A percentile compares a stretch with the other conserved stretches of the same genome.
These are phyloP conservation scores for Motacilla alba DNA, from an alignment of 2,113 vertebrate genomes.

Conservation along the genomic window DNA sequence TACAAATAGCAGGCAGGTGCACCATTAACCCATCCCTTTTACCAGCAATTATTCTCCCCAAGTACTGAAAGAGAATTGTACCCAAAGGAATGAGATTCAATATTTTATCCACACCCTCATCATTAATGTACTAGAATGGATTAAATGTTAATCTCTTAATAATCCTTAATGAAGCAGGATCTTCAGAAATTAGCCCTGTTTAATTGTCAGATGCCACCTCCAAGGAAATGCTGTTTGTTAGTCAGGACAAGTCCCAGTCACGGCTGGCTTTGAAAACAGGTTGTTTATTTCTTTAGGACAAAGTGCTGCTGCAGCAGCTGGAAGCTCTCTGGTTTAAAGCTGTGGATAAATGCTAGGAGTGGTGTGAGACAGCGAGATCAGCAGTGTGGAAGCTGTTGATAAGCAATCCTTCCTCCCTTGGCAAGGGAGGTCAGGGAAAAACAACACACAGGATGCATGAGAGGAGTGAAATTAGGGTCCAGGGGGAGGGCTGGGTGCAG, in stretches of 20 bases:
- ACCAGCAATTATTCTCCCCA: neutral
- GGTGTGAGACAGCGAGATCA: neutral
- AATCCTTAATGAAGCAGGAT: slow-evolving; percentile 33
- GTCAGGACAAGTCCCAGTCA: neutral
- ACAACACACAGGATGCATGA: neutral
- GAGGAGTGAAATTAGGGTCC: neutral
- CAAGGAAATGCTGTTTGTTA: neutral
- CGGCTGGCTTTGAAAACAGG: neutral
- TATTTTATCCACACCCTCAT: slow-evolving; percentile 17
- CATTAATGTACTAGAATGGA: neutral
- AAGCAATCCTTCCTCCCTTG: neutral
- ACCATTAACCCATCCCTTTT: neutral
- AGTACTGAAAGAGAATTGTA: neutral
- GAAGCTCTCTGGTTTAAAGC: neutral
- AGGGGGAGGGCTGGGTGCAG: neutral
- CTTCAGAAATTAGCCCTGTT: neutral
- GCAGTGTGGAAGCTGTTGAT: neutral
- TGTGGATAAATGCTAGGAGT: neutral
- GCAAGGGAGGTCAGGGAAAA: neutral
- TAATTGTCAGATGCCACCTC: neutral
- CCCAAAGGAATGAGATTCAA: neutral
- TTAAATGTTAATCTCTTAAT: slow-evolving; percentile 47
- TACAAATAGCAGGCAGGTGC: neutral
- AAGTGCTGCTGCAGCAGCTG: slow-evolving; percentile 12
- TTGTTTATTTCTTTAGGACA: slow-evolving; percentile 5